Conservation (phyloP, 2,888 invertebrate species). For the Plagodis pulveraria region DNA sequence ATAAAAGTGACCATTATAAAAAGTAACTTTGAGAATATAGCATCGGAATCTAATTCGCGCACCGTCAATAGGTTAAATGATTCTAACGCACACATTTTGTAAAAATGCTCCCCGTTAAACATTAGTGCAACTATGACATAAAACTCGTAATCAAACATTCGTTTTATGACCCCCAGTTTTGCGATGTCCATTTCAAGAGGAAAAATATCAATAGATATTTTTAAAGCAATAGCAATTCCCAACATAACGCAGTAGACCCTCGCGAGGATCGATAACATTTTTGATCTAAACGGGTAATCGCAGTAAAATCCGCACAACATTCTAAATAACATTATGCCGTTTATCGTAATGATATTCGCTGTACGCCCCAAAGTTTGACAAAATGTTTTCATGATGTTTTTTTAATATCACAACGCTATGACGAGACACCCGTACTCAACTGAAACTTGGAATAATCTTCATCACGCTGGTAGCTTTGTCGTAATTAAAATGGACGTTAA, state of each 20-base stretch:
- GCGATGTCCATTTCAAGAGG: background rate
- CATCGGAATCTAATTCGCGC: background rate
- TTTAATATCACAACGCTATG: too few species aligned
- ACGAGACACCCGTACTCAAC: too few species aligned
- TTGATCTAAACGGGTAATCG: background rate
- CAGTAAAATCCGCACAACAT: too few species aligned
- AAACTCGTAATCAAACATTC: background rate
- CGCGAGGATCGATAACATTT: background rate
- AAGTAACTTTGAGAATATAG: background rate
- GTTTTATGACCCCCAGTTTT: background rate
- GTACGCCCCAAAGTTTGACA: too few species aligned
- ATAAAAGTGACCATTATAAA: background rate
- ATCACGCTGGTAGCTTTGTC: too few species aligned
- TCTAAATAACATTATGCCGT: too few species aligned
- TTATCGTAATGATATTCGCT: too few species aligned
- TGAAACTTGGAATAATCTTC: too few species aligned
- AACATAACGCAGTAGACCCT: background rate
- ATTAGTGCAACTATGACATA: background rate
- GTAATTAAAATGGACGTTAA: too few species aligned
- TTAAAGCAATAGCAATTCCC: background rate
- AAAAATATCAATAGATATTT: background rate
- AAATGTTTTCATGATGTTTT: too few species aligned
- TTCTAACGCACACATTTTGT: background rate
- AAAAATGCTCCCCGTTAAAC: background rate
- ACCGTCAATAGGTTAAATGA: background rate